phyloP scores from a whole-genome alignment of 2,888 invertebrate genomes.

The Colostygia pectinataria region DNA sequence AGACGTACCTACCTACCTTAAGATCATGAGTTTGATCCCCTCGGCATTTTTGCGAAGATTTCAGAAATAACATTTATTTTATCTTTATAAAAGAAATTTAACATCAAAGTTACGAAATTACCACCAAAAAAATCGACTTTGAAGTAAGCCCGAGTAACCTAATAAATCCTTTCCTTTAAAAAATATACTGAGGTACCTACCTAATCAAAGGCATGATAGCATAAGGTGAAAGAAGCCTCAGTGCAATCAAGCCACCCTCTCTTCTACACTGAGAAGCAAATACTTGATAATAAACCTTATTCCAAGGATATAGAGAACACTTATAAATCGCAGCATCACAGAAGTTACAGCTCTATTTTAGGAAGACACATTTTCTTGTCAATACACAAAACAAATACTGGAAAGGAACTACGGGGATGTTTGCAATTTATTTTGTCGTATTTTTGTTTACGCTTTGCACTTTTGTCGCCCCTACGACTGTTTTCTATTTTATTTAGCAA shows the following conservation, averaged over 20 bases:
- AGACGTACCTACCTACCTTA: too few relatives aligned
- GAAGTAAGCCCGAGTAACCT: constrained; percentile 18
- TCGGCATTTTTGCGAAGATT: too few relatives aligned
- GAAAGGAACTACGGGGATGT: constrained; percentile 55
- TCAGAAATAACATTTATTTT: not conserved
- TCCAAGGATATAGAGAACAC: constrained; percentile 7
- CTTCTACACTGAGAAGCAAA: constrained; percentile 23
- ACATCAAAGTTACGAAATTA: constrained; percentile 31
- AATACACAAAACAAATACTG: constrained; percentile 67
- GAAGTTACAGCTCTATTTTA: constrained; percentile 52
- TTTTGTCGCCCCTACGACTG: constrained; percentile 36
- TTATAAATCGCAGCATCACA: constrained; percentile 32
- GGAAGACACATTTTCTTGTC: constrained; percentile 69
- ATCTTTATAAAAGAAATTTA: not conserved
- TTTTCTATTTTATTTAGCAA: constrained; percentile 12
- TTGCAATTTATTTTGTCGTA: constrained; percentile 52
- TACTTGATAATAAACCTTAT: constrained; percentile 24
- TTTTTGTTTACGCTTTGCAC: constrained; percentile 46
- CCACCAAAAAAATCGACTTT: constrained; percentile 30
- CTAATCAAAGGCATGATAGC: constrained; percentile 69
- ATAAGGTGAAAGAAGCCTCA: constrained; percentile 58
- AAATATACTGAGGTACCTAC: constrained; percentile 47
- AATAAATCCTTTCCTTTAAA: constrained; percentile 27
- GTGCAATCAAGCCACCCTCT: constrained; percentile 65
- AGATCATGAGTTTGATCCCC: too few relatives aligned